Base-by-base conservation (phyloP, 2,113 vertebrate genomes). In the Pangasianodon gigas region DNA sequence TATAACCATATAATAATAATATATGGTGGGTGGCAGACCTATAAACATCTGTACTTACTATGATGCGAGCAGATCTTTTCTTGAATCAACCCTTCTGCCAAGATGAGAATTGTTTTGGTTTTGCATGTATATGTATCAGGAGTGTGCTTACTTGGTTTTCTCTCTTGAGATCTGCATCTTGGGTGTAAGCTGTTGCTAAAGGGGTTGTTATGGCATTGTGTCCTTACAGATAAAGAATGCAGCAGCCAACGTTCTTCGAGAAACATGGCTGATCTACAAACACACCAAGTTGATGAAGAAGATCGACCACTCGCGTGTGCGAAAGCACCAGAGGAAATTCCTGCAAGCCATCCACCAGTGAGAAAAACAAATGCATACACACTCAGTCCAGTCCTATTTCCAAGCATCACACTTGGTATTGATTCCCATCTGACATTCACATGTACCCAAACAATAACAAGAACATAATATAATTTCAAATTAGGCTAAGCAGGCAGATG, bases 211-310 rank as follows among this genome's bases (percentile, higher is more conserved):
- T 89, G 90, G 83, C 87, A 58, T 91, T 89, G 60, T 94, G 85
- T 93, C 86, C 54, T 92, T 60, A 37, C 95, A 99, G 98, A 99
- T 99, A 95, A 99, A 99, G 95, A 99, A 99, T 0, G 98, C 98
- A 0, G 98, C 98, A 0, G 98, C 98, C 87, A 99, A 99, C 0
- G 98, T 99, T 92, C 96, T 99, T 13, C 95, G 98, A 90, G 98
- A 99, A 92, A 99, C 98, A 0, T 99, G 98, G 98, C 97, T 99
- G 11, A 99, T 99, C 96, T 99, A 99, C 91, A 99, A 99, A 94
- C 98, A 99, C 96, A 99, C 98, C 75, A 99, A 99, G 93, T 95
- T 99, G 94, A 95, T 97, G 88, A 99, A 98, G 96, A 99, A 98
- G 96, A 98, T 99, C 0, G 98, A 99, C 95, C 98, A 99, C 0